Conservation (phyloP, 2,888 invertebrate genomes). For the Idaea aversata region DNA sequence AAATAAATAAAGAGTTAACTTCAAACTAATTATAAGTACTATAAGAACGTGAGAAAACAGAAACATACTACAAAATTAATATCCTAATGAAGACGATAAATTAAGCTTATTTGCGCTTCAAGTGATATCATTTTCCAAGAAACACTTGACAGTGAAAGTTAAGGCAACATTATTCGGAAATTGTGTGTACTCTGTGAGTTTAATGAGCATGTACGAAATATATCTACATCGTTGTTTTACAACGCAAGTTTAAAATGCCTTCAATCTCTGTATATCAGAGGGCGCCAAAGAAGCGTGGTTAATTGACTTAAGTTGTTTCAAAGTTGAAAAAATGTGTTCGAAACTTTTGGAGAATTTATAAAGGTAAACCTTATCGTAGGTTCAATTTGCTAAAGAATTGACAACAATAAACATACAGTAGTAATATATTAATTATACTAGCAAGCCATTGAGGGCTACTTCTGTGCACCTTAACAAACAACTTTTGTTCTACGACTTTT, state of each 20-base stretch:
- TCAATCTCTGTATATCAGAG: neutral
- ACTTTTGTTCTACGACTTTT: no score
- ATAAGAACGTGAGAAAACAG: neutral
- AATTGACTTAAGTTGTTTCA: neutral
- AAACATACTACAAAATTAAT: neutral
- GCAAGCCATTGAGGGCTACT: no score
- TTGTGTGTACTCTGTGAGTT: constrained; percentile 26
- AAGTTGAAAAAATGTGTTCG: neutral
- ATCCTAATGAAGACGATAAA: neutral
- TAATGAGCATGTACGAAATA: constrained; percentile 43
- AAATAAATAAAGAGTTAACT: neutral
- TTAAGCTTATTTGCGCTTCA: neutral
- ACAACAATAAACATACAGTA: no score
- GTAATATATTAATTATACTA: no score
- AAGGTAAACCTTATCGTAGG: no score
- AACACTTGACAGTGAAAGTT: neutral
- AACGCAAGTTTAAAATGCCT: constrained; percentile 37
- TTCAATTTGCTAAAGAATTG: no score
- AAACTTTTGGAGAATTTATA: no score
- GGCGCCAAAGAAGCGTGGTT: neutral
- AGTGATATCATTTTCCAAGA: neutral
- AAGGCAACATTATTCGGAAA: constrained; percentile 14
- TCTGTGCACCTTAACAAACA: no score
- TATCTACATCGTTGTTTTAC: constrained; percentile 41
- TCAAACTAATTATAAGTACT: neutral